Evolutionary conservation across 2,888 invertebrate genomes (phyloP), one percentile per base, ranked within the genome.

Genomic region (Peribatodes rhomboidaria): DNA sequence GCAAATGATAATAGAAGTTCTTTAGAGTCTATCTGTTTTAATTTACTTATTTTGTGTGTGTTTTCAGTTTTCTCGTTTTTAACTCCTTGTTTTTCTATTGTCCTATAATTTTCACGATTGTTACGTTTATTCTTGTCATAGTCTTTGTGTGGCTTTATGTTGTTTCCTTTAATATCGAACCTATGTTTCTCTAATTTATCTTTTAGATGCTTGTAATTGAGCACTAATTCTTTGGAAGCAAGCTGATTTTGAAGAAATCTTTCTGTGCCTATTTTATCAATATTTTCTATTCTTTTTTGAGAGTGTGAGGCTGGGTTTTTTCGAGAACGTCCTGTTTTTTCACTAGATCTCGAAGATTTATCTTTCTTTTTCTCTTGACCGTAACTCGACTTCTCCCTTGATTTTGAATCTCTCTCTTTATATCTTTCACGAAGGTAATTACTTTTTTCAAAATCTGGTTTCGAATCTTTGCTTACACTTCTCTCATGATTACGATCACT

Each of bases 161-260:
- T 27, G 18, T 54, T 59, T 20, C 2, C 14, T 49, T 57, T 63
- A 13, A 39, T 46, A 37, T 44, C 35, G 39, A 33, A 46, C 55
- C 50, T 57, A 6, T 63, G 44, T 27, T 35, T 61, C 42, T 65
- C 42, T 14, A 65, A 31, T 49, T 61, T 42, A 37, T 58, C 67
- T 6, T 67, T 76, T 20, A 80, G 72, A 42, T 75, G 60, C 54
- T 76, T 76, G 27, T 65, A 81, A 50, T 78, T 80, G 8, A 80
- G 70, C 42, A 69, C 73, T 6, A 80, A 53, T 16, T 72, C 66
- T 37, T 70, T 65, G 0, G 58, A 62, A 14, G 53, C 39, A 7
- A 59, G 39, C 10, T 65, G 68, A 22, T 70, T 70, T 42, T 70
- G 64, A 1, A 69, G 59, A 35, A 74, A 68, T 0, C 61, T 70